Base-by-base conservation (phyloP, 2,113 vertebrate genomes). In the Pipa parva region DNA sequence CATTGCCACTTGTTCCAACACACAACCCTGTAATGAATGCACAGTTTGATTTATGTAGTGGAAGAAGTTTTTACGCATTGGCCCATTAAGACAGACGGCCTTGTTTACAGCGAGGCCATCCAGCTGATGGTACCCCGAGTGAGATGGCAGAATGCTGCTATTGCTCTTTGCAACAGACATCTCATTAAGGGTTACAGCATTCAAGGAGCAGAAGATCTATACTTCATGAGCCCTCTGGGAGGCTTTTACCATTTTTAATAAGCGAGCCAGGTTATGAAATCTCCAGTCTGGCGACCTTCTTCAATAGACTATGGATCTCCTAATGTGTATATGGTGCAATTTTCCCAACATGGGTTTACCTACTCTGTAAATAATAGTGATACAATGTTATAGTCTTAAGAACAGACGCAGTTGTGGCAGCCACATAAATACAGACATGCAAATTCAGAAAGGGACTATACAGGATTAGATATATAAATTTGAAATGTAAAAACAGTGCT, bases 51-150 rank as follows among this genome's bases (percentile, higher is more conserved):
- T 83, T 85, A 85, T 82, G 82, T 79, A 79, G 77, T 80, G 73
- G 77, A 76, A 78, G 77, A 80, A 81, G 80, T 80, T 83, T 84
- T 84, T 85, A 84, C 76, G 75, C 74, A 72, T 78, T 75, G 81
- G 76, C 75, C 78, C 76, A 78, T 85, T 83, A 83, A 83, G 79
- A 83, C 71, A 65, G 81, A 82, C 79, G 67, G 76, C 79, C 81
- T 78, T 83, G 79, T 85, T 85, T 85, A 83, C 74, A 79, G 79
- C 74, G 76, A 80, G 76, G 77, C 79, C 80, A 79, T 79, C 75
- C 77, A 82, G 83, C 79, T 79, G 80, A 76, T 72, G 80, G 76
- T 72, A 81, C 78, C 73, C 76, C 74, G 67, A 39, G 74, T 73
- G 76, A 75, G 79, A 79, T 81, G 77, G 73, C 72, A 75, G 72